Evolutionary conservation across 2,888 invertebrate genomes (phyloP).

Genomic region (Apocheima hispidaria): DNA sequence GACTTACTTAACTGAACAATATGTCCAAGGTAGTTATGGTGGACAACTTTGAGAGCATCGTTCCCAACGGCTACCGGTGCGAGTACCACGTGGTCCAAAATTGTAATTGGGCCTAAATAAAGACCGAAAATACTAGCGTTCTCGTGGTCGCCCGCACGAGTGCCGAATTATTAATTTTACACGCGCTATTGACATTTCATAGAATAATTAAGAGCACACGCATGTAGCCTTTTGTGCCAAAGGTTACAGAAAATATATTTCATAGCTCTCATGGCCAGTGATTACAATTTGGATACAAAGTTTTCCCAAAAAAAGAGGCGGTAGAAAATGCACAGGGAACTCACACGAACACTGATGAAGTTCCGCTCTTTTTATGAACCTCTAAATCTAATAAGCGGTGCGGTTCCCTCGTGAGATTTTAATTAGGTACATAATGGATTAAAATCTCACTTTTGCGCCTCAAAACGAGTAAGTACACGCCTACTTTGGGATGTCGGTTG

Average conservation of each 20-base stretch:
- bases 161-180: slow-evolving; percentile 22
- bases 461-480: slow-evolving; percentile 18
- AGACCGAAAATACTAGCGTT: not conserved
- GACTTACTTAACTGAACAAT: too few relatives aligned
- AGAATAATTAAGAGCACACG: slow-evolving; percentile 27
- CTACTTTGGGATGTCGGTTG: not conserved
- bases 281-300: too few relatives aligned
- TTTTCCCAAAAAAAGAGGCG: not conserved
- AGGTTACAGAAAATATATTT: slow-evolving; percentile 15
- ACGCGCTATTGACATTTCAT: slow-evolving; percentile 29
- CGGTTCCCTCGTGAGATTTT: slow-evolving; percentile 19
- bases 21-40: too few relatives aligned
- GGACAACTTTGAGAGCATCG: too few relatives aligned
- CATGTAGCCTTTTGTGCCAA: slow-evolving; percentile 13
- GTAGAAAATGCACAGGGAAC: slow-evolving; percentile 5
- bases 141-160: slow-evolving; percentile 1
- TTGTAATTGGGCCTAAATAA: slow-evolving; percentile 11
- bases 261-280: not conserved
- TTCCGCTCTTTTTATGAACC: slow-evolving; percentile 21
- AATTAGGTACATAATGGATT: slow-evolving; percentile 32
- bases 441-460: slow-evolving; percentile 23
- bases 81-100: too few relatives aligned
- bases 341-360: slow-evolving; percentile 6
- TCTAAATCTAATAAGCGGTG: slow-evolving; percentile 30
- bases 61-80: too few relatives aligned